Evolutionary conservation across 37 sponge, comb jelly and placozoan species (phyloP).

Genomic region (Axinella damicornis): DNA sequence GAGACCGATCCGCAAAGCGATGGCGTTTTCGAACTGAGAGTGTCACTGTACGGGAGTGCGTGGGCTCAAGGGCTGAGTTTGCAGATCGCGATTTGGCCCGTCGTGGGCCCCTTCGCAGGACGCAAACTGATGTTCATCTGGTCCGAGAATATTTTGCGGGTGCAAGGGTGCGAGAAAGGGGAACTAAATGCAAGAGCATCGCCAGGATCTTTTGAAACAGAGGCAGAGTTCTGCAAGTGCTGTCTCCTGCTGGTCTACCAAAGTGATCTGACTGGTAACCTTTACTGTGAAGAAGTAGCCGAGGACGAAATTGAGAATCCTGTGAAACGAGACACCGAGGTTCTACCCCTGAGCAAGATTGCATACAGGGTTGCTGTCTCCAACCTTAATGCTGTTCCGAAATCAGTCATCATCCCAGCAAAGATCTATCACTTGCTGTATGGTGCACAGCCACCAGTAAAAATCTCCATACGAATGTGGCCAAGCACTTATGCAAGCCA

Average conservation of each 20-base stretch:
- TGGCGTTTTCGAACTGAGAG: slow-evolving; percentile 1
- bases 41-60: neutral
- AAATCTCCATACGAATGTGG: slow-evolving; percentile 22
- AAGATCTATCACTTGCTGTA: slow-evolving; percentile 13
- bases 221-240: slow-evolving; percentile 34
- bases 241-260: slow-evolving; percentile 49
- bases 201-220: slow-evolving; percentile 10
- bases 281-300: neutral
- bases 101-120: slow-evolving; percentile 37
- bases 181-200: slow-evolving; percentile 3
- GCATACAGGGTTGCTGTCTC: slow-evolving; percentile 26
- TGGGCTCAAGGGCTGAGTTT: slow-evolving; percentile 19
- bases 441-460: slow-evolving; percentile 8
- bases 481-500: neutral
- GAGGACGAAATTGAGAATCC: neutral
- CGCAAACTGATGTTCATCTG: slow-evolving; percentile 17
- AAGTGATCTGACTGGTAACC: neutral
- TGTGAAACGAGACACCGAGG: neutral
- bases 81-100: slow-evolving; percentile 20
- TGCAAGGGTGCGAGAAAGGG: slow-evolving; percentile 25
- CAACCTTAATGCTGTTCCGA: slow-evolving; percentile 28
- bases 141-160: slow-evolving; percentile 12
- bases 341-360: neutral
- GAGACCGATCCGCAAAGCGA: neutral
- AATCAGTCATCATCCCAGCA: slow-evolving; percentile 9